These are phyloP conservation scores for Crambe crambe DNA, from an alignment of 37 sponge, comb jelly and placozoan species.

Conservation along the genomic window DNA sequence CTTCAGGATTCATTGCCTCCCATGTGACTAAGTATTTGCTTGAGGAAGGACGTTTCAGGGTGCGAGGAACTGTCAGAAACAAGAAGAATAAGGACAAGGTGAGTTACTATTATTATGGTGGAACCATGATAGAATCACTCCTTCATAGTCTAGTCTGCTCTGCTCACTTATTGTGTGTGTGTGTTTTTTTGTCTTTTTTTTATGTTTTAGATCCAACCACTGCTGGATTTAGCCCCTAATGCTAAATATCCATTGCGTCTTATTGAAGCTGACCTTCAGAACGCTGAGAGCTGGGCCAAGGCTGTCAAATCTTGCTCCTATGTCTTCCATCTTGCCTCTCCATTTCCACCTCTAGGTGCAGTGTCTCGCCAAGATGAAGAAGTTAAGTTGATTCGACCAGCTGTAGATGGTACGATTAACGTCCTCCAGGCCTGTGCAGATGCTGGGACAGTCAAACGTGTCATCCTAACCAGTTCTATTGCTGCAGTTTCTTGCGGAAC, in stretches of 20 bases:
- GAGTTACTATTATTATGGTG: not conserved
- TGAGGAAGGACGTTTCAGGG: slow-evolving; percentile 49
- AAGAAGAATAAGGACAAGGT: slow-evolving; percentile 67
- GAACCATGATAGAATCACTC: not conserved
- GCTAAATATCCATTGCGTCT: slow-evolving; percentile 77
- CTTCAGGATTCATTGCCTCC: slow-evolving; percentile 86
- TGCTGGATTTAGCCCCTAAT: slow-evolving; percentile 60
- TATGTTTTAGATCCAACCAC: slow-evolving; percentile 41
- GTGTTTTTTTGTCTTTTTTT: not conserved
- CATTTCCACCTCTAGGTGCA: slow-evolving; percentile 13
- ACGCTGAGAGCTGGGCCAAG: slow-evolving; percentile 69
- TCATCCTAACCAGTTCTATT: slow-evolving; percentile 88
- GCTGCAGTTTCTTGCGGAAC: slow-evolving; percentile 74
- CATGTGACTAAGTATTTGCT: slow-evolving; percentile 76
- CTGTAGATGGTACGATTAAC: slow-evolving; percentile 80
- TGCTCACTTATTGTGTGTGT: not conserved
- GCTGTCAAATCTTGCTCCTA: slow-evolving; percentile 86
- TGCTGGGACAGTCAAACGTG: slow-evolving; percentile 79
- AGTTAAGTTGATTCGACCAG: slow-evolving; percentile 50
- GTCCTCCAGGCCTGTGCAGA: slow-evolving; percentile 85
- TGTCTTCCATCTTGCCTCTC: slow-evolving; percentile 91
- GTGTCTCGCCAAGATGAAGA: slow-evolving; percentile 43
- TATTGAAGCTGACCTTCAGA: slow-evolving; percentile 77
- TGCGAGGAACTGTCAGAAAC: slow-evolving; percentile 85
- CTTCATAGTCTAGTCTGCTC: no score